These are phyloP conservation scores for Perdita meconis DNA, from an alignment of 2,888 invertebrate species.

Conservation along the genomic window DNA sequence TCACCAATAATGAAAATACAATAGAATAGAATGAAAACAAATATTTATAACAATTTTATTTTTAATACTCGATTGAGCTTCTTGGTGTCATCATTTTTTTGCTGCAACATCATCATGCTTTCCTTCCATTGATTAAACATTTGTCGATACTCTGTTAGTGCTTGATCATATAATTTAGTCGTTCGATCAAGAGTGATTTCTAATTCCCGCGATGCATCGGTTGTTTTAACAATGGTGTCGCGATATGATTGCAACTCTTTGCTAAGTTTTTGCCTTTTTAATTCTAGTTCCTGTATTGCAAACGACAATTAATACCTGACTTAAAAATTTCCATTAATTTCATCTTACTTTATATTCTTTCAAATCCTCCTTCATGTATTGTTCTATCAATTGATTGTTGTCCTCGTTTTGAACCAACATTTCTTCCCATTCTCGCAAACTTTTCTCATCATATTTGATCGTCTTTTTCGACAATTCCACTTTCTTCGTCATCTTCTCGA, in stretches of 20 bases:
- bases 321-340: neutral
- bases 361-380: constrained; percentile 90
- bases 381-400: constrained; percentile 89
- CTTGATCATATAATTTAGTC: constrained; percentile 85
- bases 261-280: constrained; percentile 85
- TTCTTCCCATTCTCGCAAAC: constrained; percentile 90
- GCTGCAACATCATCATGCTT: constrained; percentile 89
- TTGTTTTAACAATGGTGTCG: constrained; percentile 83
- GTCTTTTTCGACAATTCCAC: constrained; percentile 88
- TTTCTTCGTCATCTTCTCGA: constrained; percentile 86
- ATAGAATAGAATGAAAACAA: too few relatives aligned
- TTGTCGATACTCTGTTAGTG: constrained; percentile 88
- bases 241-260: constrained; percentile 84
- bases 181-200: constrained; percentile 86
- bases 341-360: constrained; percentile 86
- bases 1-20: neutral
- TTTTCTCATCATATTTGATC: constrained; percentile 89
- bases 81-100: constrained; percentile 89
- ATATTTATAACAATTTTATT: neutral
- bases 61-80: constrained; percentile 82
- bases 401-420: constrained; percentile 89
- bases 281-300: constrained; percentile 84
- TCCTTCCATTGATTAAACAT: constrained; percentile 90
- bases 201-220: constrained; percentile 85
- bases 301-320: neutral